These are phyloP conservation scores for Lomographa bimaculata DNA, from an alignment of 2,888 invertebrate species.

Conservation along the genomic window DNA sequence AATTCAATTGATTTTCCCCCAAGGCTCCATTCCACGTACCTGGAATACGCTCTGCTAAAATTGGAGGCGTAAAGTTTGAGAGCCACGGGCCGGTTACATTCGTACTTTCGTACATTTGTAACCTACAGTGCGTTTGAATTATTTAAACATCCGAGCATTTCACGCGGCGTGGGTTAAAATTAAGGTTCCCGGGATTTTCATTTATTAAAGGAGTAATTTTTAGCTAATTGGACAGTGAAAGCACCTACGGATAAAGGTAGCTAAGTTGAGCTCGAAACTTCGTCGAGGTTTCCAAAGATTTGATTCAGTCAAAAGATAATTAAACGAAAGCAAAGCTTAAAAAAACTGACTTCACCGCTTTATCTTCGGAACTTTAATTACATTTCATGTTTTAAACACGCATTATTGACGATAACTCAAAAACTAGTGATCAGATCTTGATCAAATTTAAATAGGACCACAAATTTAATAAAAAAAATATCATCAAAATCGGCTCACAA, in stretches of 20 bases:
- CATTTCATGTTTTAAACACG: too few species aligned
- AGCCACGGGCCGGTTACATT: constrained; percentile 14
- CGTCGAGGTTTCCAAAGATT: too few species aligned
- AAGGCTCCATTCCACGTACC: constrained; percentile 7
- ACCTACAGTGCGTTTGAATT: constrained; percentile 45
- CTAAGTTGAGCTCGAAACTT: too few species aligned
- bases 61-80: constrained; percentile 32
- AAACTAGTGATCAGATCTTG: too few species aligned
- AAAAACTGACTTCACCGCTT: too few species aligned
- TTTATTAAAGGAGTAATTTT: constrained; percentile 61
- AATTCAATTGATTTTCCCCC: constrained; percentile 16
- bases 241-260: constrained; percentile 1
- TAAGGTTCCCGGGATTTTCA: constrained; percentile 51
- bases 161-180: constrained; percentile 48
- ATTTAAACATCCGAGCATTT: constrained; percentile 46
- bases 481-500: too few species aligned
- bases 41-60: constrained; percentile 1
- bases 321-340: too few species aligned
- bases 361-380: too few species aligned
- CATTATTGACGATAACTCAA: too few species aligned
- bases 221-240: constrained; percentile 49
- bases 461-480: too few species aligned
- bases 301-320: too few species aligned
- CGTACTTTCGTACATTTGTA: constrained; percentile 34
- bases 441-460: too few species aligned